Percentiles rank a stretch among this genome's conserved stretches.
phyloP scores from a whole-genome alignment of 92 coral and sea anemone species.

The Montipora capitata region DNA sequence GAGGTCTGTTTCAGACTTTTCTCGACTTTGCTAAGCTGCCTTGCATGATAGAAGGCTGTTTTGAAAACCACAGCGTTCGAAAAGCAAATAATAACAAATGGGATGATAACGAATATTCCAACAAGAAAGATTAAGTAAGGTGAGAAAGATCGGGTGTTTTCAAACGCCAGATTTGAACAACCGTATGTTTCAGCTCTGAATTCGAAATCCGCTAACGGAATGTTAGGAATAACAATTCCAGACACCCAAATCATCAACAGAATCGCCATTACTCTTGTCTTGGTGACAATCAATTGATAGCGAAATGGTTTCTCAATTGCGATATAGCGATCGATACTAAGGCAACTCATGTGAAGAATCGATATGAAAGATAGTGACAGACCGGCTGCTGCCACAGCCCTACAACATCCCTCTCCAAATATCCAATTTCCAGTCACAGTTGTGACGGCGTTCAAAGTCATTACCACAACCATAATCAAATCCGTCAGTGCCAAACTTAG shows the following conservation, averaged over 20 bases:
- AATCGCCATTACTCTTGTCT: conserved; percentile 48
- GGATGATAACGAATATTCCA: conserved; percentile 73
- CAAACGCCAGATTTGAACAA: conserved; percentile 40
- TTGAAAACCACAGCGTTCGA: conserved; percentile 87
- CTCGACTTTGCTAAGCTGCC: conserved; percentile 73
- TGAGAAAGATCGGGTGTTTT: background rate
- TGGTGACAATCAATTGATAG: conserved; percentile 79
- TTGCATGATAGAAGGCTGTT: conserved; percentile 84
- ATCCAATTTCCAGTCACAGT: conserved; percentile 87
- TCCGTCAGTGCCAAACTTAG: conserved; percentile 92
- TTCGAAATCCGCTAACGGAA: conserved; percentile 83
- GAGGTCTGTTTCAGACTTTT: conserved; percentile 46
- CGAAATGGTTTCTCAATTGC: conserved; percentile 90
- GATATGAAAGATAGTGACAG: conserved; percentile 84
- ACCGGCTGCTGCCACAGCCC: conserved; percentile 77
- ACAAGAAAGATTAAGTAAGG: conserved; percentile 79
- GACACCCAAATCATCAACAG: conserved; percentile 72
- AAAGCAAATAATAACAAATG: conserved; percentile 79
- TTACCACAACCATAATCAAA: conserved; percentile 86
- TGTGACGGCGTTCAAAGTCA: conserved; percentile 84
- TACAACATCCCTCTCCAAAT: conserved; percentile 83
- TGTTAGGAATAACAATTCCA: conserved; percentile 68
- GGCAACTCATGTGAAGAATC: conserved; percentile 88
- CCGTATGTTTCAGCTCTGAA: conserved; percentile 92
- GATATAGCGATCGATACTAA: conserved; percentile 92